These are phyloP conservation scores for Sthenelais limicola DNA, from an alignment of 2,888 invertebrate genomes.

Conservation along the genomic window DNA sequence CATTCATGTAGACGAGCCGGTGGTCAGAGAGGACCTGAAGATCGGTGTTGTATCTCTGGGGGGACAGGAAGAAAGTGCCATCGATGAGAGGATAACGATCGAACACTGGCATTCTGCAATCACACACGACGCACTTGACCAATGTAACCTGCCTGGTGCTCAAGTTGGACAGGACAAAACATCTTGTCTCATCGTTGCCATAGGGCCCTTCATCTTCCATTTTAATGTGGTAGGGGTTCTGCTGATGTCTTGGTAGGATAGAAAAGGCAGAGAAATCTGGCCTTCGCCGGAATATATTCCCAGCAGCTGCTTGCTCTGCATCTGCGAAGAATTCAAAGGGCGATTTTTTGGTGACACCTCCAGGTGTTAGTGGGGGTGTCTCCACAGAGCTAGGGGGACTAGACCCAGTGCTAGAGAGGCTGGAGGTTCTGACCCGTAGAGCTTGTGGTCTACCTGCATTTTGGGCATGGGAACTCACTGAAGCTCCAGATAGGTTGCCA, in stretches of 20 bases:
- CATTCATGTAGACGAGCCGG: slow-evolving; percentile 89
- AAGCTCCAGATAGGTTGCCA: neutral
- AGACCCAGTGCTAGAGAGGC: slow-evolving; percentile 68
- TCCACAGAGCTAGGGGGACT: slow-evolving; percentile 79
- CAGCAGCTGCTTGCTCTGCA: slow-evolving; percentile 56
- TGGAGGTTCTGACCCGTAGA: slow-evolving; percentile 68
- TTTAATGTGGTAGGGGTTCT: slow-evolving; percentile 99
- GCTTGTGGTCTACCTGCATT: too few relatives aligned
- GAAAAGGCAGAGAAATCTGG: slow-evolving; percentile 88
- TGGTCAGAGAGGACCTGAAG: slow-evolving; percentile 77
- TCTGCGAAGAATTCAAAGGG: slow-evolving; percentile 50
- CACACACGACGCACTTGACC: slow-evolving; percentile 86
- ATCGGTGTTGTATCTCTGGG: slow-evolving; percentile 78
- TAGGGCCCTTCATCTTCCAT: slow-evolving; percentile 99
- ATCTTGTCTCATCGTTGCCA: slow-evolving; percentile 97
- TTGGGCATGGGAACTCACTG: slow-evolving; percentile 12
- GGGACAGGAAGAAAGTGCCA: slow-evolving; percentile 97
- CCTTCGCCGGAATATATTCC: slow-evolving; percentile 88
- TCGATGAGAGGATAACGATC: slow-evolving; percentile 96
- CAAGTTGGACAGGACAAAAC: slow-evolving; percentile 94
- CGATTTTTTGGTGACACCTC: slow-evolving; percentile 38
- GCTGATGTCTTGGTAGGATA: slow-evolving; percentile 89
- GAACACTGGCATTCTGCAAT: slow-evolving; percentile 90
- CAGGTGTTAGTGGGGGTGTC: slow-evolving; percentile 73
- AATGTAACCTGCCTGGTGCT: slow-evolving; percentile 91